Evolutionary conservation across 2,888 invertebrate genomes (phyloP).

Genomic region (Girardia tigrina): DNA sequence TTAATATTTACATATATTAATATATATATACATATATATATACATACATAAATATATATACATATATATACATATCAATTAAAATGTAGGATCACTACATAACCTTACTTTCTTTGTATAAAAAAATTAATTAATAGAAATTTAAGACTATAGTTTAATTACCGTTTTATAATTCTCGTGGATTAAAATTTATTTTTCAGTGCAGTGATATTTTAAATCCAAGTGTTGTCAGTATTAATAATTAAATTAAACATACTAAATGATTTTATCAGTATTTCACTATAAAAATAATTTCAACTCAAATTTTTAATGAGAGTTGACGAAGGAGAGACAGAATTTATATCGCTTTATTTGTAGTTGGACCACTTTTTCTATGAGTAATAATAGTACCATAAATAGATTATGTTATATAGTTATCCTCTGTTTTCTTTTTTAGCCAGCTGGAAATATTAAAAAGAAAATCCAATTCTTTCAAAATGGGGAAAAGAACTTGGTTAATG

Average conservation of each 20-base stretch:
- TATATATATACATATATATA: too few species aligned
- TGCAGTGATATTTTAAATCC: too few species aligned
- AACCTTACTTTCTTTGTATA: too few species aligned
- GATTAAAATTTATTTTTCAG: too few species aligned
- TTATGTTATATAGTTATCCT: neutral
- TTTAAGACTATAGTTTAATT: too few species aligned
- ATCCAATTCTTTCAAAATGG: conserved; percentile 1
- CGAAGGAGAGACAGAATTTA: conserved; percentile 6
- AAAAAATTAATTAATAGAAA: too few species aligned
- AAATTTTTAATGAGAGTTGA: neutral
- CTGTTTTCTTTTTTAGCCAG: neutral
- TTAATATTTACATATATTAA: too few species aligned
- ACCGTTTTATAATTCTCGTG: too few species aligned
- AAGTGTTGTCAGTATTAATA: neutral
- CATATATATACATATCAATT: too few species aligned
- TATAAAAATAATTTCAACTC: conserved; percentile 16
- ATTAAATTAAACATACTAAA: conserved; percentile 17
- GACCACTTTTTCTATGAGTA: neutral
- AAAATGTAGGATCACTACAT: too few species aligned
- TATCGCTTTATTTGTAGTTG: conserved; percentile 13
- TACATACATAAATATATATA: too few species aligned
- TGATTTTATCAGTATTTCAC: neutral
- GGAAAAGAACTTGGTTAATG: neutral
- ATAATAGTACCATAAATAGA: conserved; percentile 13
- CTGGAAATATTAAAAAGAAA: neutral